Percentiles rank a stretch among this genome's conserved stretches.
Conservation (phyloP, 2,888 invertebrate species). For the Mellilla xanthometata region DNA sequence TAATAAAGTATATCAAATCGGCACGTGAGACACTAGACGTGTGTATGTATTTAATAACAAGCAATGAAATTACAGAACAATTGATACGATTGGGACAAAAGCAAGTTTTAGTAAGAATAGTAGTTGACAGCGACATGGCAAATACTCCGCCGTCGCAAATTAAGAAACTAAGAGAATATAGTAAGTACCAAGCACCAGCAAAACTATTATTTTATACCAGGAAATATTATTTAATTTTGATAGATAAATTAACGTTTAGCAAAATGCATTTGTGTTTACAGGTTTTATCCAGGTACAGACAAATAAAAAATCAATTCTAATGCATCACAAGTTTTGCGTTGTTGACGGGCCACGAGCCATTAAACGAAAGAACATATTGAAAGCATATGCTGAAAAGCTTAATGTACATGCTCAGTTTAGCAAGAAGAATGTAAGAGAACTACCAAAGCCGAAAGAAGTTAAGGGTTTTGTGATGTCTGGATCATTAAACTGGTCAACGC, state of each 20-base stretch:
- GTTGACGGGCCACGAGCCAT: slow-evolving; percentile 83
- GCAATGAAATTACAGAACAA: slow-evolving; percentile 72
- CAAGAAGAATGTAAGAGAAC: slow-evolving; percentile 41
- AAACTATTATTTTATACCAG: too few relatives aligned
- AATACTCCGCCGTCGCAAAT: slow-evolving; percentile 72
- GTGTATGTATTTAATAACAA: slow-evolving; percentile 78
- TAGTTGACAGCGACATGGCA: slow-evolving; percentile 78
- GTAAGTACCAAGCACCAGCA: slow-evolving; percentile 51
- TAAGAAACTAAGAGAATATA: slow-evolving; percentile 68
- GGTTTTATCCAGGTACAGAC: slow-evolving; percentile 77
- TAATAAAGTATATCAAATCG: slow-evolving; percentile 74
- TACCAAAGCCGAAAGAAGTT: slow-evolving; percentile 45
- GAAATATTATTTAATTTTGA: too few relatives aligned
- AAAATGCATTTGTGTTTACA: slow-evolving; percentile 36
- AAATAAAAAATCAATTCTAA: slow-evolving; percentile 79
- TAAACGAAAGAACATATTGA: slow-evolving; percentile 61
- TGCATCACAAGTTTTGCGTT: slow-evolving; percentile 92
- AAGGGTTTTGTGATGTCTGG: slow-evolving; percentile 85
- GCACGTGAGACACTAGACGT: slow-evolving; percentile 75
- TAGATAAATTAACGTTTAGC: too few relatives aligned
- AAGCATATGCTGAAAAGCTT: slow-evolving; percentile 66
- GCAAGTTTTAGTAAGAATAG: slow-evolving; percentile 71
- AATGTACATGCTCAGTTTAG: slow-evolving; percentile 60
- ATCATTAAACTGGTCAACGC: slow-evolving; percentile 90
- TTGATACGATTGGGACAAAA: slow-evolving; percentile 72